Percentiles rank a stretch among this genome's conserved stretches.
Evolutionary conservation across 2,113 vertebrate species (phyloP).

Genomic region (Okapia johnstoni): DNA sequence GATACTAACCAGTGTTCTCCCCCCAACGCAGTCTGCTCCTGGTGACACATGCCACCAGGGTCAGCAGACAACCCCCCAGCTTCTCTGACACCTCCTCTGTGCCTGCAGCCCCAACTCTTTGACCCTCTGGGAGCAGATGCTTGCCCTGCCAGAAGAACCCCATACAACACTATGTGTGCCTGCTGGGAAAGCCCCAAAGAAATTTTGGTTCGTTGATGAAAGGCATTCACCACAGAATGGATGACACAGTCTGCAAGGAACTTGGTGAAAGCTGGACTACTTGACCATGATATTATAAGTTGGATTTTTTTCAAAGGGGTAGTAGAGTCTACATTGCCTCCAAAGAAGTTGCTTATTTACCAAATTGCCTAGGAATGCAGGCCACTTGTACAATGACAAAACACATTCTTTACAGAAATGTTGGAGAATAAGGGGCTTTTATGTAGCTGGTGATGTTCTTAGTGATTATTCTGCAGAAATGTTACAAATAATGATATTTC

Average conservation of each 20-base stretch:
- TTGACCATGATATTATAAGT: not conserved
- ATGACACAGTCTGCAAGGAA: not conserved
- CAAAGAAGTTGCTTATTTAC: not conserved
- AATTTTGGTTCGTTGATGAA: not conserved
- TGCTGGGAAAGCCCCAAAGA: not conserved
- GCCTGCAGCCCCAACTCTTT: not conserved
- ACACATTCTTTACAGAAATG: not conserved
- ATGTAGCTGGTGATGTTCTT: not conserved
- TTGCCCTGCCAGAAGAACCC: not conserved
- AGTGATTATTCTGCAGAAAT: slow-evolving; percentile 18
- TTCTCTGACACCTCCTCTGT: not conserved
- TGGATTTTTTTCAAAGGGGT: not conserved
- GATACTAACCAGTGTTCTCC: not conserved
- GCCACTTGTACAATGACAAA: not conserved
- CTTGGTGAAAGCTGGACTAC: not conserved
- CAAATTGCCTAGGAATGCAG: not conserved
- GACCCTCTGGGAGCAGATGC: not conserved
- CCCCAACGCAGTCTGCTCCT: not conserved
- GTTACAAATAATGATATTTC: not conserved
- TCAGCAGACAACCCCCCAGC: not conserved
- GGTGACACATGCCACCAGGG: fast-evolving
- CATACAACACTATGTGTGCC: not conserved
- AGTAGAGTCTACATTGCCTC: not conserved
- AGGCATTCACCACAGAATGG: not conserved
- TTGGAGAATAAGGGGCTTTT: not conserved